phyloP scores from a whole-genome alignment of 2,113 vertebrate genomes.

The Cromileptes altivelis region DNA sequence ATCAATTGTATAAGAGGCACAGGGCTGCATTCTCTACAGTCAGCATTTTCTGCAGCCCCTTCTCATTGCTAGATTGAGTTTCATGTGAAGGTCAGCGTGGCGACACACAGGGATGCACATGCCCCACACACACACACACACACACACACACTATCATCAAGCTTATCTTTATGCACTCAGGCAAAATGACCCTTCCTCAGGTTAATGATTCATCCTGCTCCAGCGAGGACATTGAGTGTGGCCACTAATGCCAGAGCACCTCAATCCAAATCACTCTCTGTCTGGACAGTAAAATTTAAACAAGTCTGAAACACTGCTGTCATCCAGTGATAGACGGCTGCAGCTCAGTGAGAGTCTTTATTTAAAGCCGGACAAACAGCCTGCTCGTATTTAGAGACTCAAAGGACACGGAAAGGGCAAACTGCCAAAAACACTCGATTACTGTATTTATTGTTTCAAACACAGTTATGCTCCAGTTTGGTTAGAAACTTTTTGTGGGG shows the following conservation, averaged over 20 bases:
- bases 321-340: conserved; percentile 2
- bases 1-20: conserved; percentile 73
- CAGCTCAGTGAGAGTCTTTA: background rate
- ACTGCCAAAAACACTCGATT: conserved; percentile 4
- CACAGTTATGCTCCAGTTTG: conserved; percentile 8
- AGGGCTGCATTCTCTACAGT: conserved; percentile 60
- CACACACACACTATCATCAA: conserved; percentile 14
- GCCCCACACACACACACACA: conserved; percentile 28
- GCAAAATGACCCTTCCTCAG: conserved; percentile 37
- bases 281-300: conserved; percentile 14
- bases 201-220: conserved; percentile 54
- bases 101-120: conserved; percentile 51
- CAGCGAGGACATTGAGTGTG: conserved; percentile 23
- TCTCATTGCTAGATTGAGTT: conserved; percentile 81
- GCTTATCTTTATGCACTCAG: conserved; percentile 32
- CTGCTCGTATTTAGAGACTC: background rate
- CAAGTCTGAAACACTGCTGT: conserved; percentile 8
- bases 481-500: background rate
- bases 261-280: conserved; percentile 37
- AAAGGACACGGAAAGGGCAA: conserved; percentile 34
- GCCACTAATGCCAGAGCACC: conserved; percentile 17
- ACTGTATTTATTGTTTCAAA: conserved; percentile 23
- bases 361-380: background rate
- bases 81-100: conserved; percentile 78
- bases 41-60: conserved; percentile 76